Percentiles rank a stretch among this genome's conserved stretches.
phyloP scores from a whole-genome alignment of 2,888 invertebrate species.

The Andricus curvator region DNA sequence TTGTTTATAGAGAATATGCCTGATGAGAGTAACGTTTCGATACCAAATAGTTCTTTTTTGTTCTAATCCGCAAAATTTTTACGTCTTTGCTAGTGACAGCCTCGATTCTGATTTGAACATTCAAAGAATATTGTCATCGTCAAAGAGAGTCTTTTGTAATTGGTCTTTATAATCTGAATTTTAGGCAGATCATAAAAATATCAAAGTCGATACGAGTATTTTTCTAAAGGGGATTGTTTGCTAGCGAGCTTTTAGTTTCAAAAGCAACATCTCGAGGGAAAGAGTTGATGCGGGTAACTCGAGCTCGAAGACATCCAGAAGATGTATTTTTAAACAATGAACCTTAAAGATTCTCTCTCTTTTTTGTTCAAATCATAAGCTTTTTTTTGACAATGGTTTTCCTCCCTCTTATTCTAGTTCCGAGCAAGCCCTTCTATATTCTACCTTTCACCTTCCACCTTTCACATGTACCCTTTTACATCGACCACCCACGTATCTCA shows the following conservation, averaged over 20 bases:
- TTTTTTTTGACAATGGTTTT: neutral
- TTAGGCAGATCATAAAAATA: neutral
- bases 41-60: no score
- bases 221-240: neutral
- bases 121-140: neutral
- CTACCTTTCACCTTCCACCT: slow-evolving; percentile 27
- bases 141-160: neutral
- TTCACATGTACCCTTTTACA: neutral
- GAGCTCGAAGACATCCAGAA: neutral
- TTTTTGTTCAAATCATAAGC: neutral
- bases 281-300: neutral
- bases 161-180: neutral
- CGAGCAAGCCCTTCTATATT: neutral
- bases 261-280: neutral
- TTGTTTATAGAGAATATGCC: no score
- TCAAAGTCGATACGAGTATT: neutral
- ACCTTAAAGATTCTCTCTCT: neutral
- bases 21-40: no score
- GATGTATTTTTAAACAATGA: neutral
- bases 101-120: no score
- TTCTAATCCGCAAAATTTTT: no score
- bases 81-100: no score
- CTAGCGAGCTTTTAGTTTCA: neutral
- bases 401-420: neutral
- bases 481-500: slow-evolving; percentile 22